Percentiles rank a stretch among this genome's conserved stretches.
Conservation (phyloP, 2,113 vertebrate species). For the Orthonyx spaldingii region DNA sequence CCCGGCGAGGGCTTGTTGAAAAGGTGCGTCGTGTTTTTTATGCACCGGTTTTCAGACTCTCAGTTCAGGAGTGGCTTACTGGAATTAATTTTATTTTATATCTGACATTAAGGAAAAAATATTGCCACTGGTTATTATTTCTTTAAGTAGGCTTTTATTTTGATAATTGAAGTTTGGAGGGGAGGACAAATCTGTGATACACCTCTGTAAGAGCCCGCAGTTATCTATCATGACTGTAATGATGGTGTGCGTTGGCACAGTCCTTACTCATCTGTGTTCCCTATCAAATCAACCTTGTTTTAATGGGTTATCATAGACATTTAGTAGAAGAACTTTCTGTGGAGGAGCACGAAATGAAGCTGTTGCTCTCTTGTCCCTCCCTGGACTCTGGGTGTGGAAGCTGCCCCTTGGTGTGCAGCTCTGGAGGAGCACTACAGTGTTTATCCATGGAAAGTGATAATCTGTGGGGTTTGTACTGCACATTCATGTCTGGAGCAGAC, state of each 20-base stretch:
- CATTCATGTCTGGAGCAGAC: not conserved
- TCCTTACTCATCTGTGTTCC: not conserved
- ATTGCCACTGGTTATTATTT: not conserved
- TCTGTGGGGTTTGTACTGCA: not conserved
- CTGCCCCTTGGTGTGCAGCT: not conserved
- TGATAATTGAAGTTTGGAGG: not conserved
- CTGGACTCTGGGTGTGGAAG: accelerated
- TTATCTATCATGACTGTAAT: not conserved
- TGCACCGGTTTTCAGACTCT: not conserved
- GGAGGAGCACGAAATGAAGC: not conserved
- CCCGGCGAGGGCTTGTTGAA: not conserved
- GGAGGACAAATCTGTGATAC: not conserved
- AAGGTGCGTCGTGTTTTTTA: not conserved
- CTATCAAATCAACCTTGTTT: not conserved
- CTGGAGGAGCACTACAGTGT: not conserved
- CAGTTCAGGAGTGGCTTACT: not conserved
- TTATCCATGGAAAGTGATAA: not conserved
- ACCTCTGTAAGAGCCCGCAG: not conserved
- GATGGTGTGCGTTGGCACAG: not conserved
- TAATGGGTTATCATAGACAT: not conserved
- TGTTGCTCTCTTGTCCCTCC: not conserved
- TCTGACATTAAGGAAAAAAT: not conserved
- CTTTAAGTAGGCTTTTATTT: not conserved
- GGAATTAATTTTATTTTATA: not conserved
- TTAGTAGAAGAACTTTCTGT: not conserved